Evolutionary conservation across 2,113 vertebrate genomes (phyloP).

Genomic region (Brienomyrus longianalis): DNA sequence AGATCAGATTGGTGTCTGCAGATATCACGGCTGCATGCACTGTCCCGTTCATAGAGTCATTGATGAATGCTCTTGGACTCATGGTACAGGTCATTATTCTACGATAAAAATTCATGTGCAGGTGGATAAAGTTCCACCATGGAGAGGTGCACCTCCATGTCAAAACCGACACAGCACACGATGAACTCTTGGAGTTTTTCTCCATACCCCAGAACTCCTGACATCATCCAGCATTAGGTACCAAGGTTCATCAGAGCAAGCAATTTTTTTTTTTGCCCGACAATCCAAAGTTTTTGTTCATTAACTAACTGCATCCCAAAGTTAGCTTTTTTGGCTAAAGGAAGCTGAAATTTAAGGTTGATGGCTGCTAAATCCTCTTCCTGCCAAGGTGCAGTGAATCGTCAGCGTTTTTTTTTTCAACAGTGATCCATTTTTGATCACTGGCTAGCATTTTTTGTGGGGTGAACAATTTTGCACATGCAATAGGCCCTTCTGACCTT

Average conservation of each 20-base stretch:
- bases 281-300: background rate
- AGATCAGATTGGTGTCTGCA: background rate
- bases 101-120: background rate
- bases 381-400: background rate
- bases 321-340: background rate
- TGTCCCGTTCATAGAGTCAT: background rate
- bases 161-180: background rate
- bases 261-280: background rate
- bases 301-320: background rate
- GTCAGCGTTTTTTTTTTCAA: background rate
- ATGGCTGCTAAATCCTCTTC: background rate
- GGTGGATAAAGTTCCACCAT: background rate
- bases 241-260: background rate
- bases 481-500: background rate
- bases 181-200: background rate
- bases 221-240: background rate
- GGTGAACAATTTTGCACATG: background rate
- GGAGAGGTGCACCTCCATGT: background rate
- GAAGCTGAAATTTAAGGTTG: background rate
- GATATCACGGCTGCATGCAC: background rate
- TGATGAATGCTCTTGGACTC: background rate
- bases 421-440: background rate
- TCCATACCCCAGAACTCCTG: background rate
- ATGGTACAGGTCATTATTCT: background rate
- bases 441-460: background rate